Base-by-base conservation (phyloP, 2,888 invertebrate species). In the Elmis aenea region DNA sequence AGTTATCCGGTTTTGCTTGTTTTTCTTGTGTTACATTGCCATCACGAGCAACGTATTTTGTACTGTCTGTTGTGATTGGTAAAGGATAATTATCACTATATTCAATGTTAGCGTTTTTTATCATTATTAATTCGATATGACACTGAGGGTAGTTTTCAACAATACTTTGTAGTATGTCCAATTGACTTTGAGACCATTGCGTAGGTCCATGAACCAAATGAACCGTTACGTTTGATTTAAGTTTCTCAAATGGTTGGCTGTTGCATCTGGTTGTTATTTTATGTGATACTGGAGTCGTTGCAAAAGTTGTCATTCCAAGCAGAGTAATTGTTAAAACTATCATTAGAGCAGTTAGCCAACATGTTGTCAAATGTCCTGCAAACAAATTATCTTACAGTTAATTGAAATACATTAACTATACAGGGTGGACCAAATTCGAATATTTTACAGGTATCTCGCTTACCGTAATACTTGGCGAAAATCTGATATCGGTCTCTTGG, bases 201-300 rank as follows among this genome's bases (percentile, higher is more conserved):
- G 48, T 33, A 5, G 53, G 50, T 2, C 55, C 47, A 39, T 67
- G 66, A 1, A 64, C 59, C 18, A 68, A 47, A 44, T 64, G 62
- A 12, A 67, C 55, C 23, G 59, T 63, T 20, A 47, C 51, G 14
- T 59, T 25, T 18, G 5, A 8, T 8, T 18, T 18, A 8, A 8
- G 11, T 10, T 21, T 27, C 10, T 30, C 3, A 15, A 11, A 21
- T 2, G 20, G 3, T 27, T 37, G 32, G 3, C 35, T 44, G 38
- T 38, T 37, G 22, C 47, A 52, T 40, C 43, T 33, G 11, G 46
- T 32, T 11, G 44, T 39, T 13, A 48, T 26, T 21, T 33, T 23
- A 16, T 36, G 25, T 5, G 38, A 12, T 20, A 26, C 24, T 26
- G 43, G 46, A 21, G 48, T 34, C 13, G 46, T 39, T 6, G 47